Conservation (phyloP, 2,113 vertebrate genomes). For the Ailurus styani region DNA sequence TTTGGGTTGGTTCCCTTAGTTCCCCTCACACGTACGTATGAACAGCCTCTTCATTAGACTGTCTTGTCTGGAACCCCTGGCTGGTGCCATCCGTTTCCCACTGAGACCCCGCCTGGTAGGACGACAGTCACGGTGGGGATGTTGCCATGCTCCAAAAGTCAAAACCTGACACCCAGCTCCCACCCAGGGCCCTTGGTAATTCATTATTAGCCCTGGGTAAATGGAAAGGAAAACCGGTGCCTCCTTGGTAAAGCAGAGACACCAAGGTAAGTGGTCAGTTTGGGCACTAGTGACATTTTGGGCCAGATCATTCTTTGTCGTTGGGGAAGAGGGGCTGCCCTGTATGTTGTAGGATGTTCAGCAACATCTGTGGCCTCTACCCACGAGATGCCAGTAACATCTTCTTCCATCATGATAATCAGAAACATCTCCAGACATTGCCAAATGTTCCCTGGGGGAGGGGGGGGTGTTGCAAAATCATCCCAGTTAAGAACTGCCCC, state of each 20-base stretch:
- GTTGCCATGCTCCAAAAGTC: not conserved
- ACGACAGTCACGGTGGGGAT: rapidly evolving
- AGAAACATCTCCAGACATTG: not conserved
- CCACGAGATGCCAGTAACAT: not conserved
- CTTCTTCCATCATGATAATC: not conserved
- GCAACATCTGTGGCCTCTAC: not conserved
- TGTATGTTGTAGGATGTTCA: rapidly evolving
- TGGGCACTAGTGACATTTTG: rapidly evolving
- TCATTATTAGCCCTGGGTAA: not conserved
- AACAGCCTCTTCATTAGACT: not conserved
- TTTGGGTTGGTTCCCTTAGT: not conserved
- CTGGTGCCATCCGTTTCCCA: not conserved
- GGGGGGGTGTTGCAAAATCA: not conserved
- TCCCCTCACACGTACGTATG: not conserved
- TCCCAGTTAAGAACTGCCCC: not conserved
- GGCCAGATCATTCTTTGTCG: not conserved
- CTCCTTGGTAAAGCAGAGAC: not conserved
- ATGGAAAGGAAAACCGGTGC: not conserved
- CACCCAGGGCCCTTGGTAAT: not conserved
- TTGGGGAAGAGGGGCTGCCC: not conserved
- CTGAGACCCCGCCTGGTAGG: not conserved
- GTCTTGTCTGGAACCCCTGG: not conserved
- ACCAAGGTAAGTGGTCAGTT: not conserved
- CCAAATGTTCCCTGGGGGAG: rapidly evolving
- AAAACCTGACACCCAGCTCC: not conserved